These are phyloP conservation scores for Drosophila dunni DNA, from an alignment of 1,140 invertebrate species.

Conservation along the genomic window DNA sequence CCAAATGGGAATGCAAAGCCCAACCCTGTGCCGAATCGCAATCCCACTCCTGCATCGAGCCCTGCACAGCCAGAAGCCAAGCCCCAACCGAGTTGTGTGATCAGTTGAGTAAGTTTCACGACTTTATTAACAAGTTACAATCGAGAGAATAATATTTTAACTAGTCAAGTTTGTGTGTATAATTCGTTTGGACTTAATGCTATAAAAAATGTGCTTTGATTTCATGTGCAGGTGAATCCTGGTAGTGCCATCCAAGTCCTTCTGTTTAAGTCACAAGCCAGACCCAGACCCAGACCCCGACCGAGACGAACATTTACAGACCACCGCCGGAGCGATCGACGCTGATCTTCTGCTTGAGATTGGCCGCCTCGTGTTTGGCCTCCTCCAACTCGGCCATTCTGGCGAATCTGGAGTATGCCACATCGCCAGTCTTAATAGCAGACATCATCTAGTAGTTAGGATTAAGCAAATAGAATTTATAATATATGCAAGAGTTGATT, in stretches of 20 bases:
- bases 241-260: conserved; percentile 34
- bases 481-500: no score
- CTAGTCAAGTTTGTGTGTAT: conserved; percentile 11
- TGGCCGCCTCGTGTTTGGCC: conserved; percentile 90
- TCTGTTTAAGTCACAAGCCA: conserved; percentile 54
- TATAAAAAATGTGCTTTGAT: conserved; percentile 45
- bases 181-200: conserved; percentile 63
- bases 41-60: neutral
- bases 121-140: conserved; percentile 75
- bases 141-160: conserved; percentile 50
- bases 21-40: neutral
- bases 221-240: conserved; percentile 21
- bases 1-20: conserved; percentile 11
- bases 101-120: conserved; percentile 48
- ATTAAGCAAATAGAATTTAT: neutral
- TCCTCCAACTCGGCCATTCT: conserved; percentile 96
- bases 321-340: conserved; percentile 98
- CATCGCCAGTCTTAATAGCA: conserved; percentile 96
- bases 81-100: neutral
- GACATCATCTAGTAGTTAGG: conserved; percentile 93
- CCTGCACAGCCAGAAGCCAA: neutral
- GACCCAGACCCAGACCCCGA: no score
- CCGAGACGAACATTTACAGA: conserved; percentile 86
- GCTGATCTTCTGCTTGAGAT: conserved; percentile 91
- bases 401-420: conserved; percentile 96